These are phyloP conservation scores for Austrofundulus limnaeus DNA, from an alignment of 2,113 vertebrate species.

Conservation along the genomic window DNA sequence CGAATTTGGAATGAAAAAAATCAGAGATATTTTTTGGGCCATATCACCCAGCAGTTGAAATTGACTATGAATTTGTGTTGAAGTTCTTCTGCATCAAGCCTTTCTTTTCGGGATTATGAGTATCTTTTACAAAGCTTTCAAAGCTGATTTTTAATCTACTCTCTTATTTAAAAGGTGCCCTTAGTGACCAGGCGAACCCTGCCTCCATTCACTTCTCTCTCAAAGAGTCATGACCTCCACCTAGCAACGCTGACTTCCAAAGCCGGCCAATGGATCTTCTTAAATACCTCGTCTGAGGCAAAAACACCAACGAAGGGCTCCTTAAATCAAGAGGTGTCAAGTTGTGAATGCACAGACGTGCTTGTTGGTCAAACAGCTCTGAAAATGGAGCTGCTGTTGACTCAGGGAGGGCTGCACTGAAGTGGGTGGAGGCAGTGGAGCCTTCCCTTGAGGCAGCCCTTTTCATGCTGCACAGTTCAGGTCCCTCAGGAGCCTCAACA, in stretches of 20 bases:
- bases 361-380: slow-evolving; percentile 70
- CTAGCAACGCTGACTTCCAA: slow-evolving; percentile 34
- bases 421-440: slow-evolving; percentile 52
- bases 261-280: slow-evolving; percentile 39
- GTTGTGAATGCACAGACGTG: slow-evolving; percentile 67
- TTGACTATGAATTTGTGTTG: background rate
- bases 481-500: slow-evolving; percentile 67
- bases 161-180: slow-evolving; percentile 32
- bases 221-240: slow-evolving; percentile 44
- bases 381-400: slow-evolving; percentile 70
- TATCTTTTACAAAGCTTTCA: slow-evolving; percentile 13
- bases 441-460: slow-evolving; percentile 54
- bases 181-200: slow-evolving; percentile 19
- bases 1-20: too few species aligned
- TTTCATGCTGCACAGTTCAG: slow-evolving; percentile 60
- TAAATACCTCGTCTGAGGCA: slow-evolving; percentile 48
- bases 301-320: slow-evolving; percentile 44
- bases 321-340: slow-evolving; percentile 68
- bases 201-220: slow-evolving; percentile 34
- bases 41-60: too few species aligned
- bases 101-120: background rate
- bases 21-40: too few species aligned
- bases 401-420: slow-evolving; percentile 59
- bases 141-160: slow-evolving; percentile 19
- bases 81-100: background rate